These are phyloP conservation scores for Manduca sexta DNA, from an alignment of 1,140 invertebrate genomes.

Conservation along the genomic window DNA sequence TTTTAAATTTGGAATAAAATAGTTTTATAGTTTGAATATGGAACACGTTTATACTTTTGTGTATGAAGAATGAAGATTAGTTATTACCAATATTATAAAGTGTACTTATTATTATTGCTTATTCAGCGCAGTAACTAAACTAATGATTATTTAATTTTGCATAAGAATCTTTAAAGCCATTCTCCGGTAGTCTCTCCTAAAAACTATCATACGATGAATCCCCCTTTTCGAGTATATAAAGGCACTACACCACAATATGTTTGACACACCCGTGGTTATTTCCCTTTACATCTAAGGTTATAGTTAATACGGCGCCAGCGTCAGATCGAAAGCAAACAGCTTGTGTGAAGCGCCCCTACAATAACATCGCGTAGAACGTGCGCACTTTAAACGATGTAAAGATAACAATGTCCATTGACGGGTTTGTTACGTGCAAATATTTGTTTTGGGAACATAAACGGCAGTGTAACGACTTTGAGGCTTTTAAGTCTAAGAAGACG, in stretches of 20 bases:
- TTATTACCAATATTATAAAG: too few relatives aligned
- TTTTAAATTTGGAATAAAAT: too few relatives aligned
- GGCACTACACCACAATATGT: conserved; percentile 1
- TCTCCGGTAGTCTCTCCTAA: neutral
- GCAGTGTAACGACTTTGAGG: neutral
- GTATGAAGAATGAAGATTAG: too few relatives aligned
- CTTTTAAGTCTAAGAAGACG: neutral
- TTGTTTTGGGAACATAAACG: conserved; percentile 1
- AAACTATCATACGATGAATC: too few relatives aligned
- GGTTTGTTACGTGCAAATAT: conserved; percentile 12
- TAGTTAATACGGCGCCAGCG: neutral
- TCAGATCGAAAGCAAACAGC: conserved; percentile 25
- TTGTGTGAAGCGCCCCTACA: conserved; percentile 9
- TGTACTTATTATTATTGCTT: too few relatives aligned
- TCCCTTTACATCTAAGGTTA: conserved; percentile 2
- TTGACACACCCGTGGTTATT: neutral
- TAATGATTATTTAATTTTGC: too few relatives aligned
- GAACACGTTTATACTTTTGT: too few relatives aligned
- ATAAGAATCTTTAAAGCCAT: neutral
- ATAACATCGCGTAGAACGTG: conserved; percentile 12
- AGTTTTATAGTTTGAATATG: too few relatives aligned
- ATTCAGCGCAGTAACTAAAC: too few relatives aligned
- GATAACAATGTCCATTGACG: conserved; percentile 14
- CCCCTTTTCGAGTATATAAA: too few relatives aligned
- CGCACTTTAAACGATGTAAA: conserved; percentile 15